Evolutionary conservation across 2,113 vertebrate species (phyloP), one percentile per base, ranked within the genome.

Genomic region (Chloebia gouldiae): DNA sequence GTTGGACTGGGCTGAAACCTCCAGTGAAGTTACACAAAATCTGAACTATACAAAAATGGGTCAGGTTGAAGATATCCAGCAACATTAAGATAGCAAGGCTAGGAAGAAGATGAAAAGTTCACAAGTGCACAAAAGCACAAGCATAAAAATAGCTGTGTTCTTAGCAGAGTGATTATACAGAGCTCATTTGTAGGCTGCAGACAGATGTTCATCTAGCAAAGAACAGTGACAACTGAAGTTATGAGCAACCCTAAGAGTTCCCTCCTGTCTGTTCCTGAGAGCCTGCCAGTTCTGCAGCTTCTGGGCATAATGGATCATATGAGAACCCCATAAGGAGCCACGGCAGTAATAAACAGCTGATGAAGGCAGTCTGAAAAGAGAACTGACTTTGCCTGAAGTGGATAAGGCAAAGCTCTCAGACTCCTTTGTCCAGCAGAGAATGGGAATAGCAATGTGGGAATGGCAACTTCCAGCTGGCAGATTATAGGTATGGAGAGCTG

Each of bases 391-490:
- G 47, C 57, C 85, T 90, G 75, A 93, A 93, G 64, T 70, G 65
- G 65, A 16, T 91, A 78, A 85, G 44, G 65, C 60, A 84, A 66
- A 92, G 82, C 37, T 80, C 79, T 96, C 65, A 59, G 78, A 33
- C 56, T 85, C 33, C 30, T 95, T 90, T 77, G 63, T 95, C 79
- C 8, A 3, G 54, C 33, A 80, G 53, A 90, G n/a, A 61, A 57
- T 88, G 63, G 71, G 80, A 90, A 93, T 28, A 63, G 71, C 37
- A 92, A 25, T 77, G 40, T 95, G 76, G 68, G 82, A 93, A 88
- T 28, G 68, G 71, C 45, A 92, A 35, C 54, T 92, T 95, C 79
- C 71, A 92, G 45, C 82, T 83, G 80, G 59, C 7, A 6, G 69
- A 63, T 78, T 78, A 81, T 14, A 42, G 20, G 10, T 76, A 49